Conservation (phyloP, 2,888 invertebrate genomes). For the Tethea ocularis region DNA sequence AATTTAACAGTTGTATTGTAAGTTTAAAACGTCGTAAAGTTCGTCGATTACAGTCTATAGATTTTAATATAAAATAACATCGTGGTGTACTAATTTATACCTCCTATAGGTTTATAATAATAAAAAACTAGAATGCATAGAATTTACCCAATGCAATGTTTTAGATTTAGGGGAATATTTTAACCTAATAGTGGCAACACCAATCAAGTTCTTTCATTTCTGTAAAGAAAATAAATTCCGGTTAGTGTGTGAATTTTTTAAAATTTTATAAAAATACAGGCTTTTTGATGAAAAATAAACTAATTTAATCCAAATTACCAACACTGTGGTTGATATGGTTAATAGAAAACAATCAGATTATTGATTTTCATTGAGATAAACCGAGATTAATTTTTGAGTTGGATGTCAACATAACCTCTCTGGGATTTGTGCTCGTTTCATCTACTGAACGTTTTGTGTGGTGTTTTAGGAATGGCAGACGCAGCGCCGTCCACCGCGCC, state of each 20-base stretch:
- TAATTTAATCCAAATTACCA: conserved; percentile 20
- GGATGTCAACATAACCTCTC: conserved; percentile 79
- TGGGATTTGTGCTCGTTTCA: conserved; percentile 29
- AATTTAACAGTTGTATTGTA: too few relatives aligned
- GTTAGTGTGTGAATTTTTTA: conserved; percentile 61
- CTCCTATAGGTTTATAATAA: too few relatives aligned
- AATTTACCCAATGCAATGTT: too few relatives aligned
- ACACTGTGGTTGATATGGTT: conserved; percentile 18
- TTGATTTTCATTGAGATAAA: conserved; percentile 48
- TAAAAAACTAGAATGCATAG: too few relatives aligned
- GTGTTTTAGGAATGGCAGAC: conserved; percentile 86
- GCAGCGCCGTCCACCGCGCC: conserved; percentile 79
- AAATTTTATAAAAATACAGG: conserved; percentile 23
- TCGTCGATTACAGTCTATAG: too few relatives aligned
- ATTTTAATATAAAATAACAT: too few relatives aligned
- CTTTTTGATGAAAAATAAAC: conserved; percentile 42
- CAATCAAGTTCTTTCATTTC: conserved; percentile 66
- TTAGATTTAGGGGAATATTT: conserved; percentile 1
- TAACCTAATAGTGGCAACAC: conserved; percentile 43
- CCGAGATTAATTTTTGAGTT: conserved; percentile 54
- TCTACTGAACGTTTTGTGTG: conserved; percentile 35
- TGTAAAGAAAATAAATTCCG: conserved; percentile 63
- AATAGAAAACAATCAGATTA: conserved; percentile 45
- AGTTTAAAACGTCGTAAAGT: too few relatives aligned
- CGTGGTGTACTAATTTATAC: too few relatives aligned